Evolutionary conservation across 2,113 vertebrate species (phyloP).

Genomic region (Connochaetes taurinus): DNA sequence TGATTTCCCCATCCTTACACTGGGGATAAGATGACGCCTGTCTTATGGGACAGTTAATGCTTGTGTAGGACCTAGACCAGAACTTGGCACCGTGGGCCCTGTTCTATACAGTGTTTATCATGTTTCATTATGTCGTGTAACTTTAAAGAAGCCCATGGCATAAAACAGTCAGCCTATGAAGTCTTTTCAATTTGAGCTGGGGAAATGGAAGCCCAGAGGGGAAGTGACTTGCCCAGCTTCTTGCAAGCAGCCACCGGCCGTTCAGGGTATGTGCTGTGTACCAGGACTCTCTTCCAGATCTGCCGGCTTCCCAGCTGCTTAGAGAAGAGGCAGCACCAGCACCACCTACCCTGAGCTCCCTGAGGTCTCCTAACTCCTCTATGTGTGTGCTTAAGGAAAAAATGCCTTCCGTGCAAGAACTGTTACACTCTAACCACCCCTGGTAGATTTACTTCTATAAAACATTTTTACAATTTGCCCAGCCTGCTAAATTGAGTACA

Average conservation of each 20-base stretch:
- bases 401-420: background rate
- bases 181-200: background rate
- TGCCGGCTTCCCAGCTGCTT: accelerated
- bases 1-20: background rate
- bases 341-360: background rate
- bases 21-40: accelerated
- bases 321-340: accelerated
- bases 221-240: no score
- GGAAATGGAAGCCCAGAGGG: background rate
- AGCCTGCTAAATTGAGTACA: background rate
- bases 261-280: background rate
- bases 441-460: background rate
- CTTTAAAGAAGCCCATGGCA: background rate
- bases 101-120: background rate
- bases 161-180: background rate
- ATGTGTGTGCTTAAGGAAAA: background rate
- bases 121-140: no score
- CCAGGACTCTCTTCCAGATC: no score
- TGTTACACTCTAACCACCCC: background rate
- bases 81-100: background rate
- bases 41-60: no score
- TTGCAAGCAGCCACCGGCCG: no score
- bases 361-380: background rate
- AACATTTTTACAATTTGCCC: background rate
- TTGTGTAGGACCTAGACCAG: no score